Conservation (phyloP, 2,888 invertebrate genomes). For the Pristionchus fissidentatus region DNA sequence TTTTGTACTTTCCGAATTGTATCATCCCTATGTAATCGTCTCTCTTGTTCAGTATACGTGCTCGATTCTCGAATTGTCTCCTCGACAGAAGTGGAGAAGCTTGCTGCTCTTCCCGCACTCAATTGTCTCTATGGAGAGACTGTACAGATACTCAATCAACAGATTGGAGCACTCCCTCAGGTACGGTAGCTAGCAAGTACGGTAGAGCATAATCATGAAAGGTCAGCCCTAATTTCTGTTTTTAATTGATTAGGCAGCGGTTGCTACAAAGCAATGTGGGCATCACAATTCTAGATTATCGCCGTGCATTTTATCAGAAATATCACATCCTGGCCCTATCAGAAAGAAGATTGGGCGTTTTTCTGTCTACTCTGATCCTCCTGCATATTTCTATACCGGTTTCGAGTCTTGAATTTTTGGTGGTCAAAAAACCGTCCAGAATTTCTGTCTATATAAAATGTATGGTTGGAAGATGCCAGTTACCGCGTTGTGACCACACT, state of each 20-base stretch:
- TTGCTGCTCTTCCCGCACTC: slow-evolving; percentile 44
- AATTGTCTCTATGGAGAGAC: slow-evolving; percentile 47
- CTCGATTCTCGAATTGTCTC: slow-evolving; percentile 45
- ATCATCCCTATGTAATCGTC: not conserved
- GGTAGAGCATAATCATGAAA: no score
- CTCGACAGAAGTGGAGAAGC: slow-evolving; percentile 11
- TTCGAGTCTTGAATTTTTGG: no score
- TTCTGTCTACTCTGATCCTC: no score
- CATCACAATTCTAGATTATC: not conserved
- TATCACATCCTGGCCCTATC: no score
- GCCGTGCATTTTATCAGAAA: not conserved
- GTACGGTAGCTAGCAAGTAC: slow-evolving; percentile 3
- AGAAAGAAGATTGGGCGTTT: no score
- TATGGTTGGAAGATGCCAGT: no score
- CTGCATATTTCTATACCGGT: no score
- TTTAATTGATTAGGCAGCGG: not conserved
- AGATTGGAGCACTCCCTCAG: slow-evolving; percentile 25
- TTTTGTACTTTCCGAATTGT: not conserved
- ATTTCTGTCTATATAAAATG: no score
- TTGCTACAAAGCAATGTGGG: no score
- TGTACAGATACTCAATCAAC: slow-evolving; percentile 36
- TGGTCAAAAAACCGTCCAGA: no score
- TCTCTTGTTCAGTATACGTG: slow-evolving; percentile 32
- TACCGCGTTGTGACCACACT: no score
- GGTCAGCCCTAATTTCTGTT: no score